Conservation (phyloP, 2,113 vertebrate genomes). For the Sorex fumeus region DNA sequence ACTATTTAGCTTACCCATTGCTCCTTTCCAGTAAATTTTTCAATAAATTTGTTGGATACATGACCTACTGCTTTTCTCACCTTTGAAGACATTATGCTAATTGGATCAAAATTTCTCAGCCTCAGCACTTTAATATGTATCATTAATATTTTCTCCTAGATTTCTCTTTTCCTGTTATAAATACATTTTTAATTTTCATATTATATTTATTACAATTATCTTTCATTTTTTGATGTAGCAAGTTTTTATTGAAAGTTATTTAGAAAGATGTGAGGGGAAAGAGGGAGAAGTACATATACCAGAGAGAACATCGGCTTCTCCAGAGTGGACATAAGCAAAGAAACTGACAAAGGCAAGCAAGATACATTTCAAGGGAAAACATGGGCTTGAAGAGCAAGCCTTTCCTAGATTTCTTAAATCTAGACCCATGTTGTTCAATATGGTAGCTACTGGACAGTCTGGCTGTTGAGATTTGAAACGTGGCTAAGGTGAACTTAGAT, state of each 20-base stretch:
- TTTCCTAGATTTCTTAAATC: constrained; percentile 7
- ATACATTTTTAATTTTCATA: no score
- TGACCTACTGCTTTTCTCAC: not conserved
- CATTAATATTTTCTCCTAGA: not conserved
- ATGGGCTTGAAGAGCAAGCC: no score
- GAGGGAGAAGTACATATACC: no score
- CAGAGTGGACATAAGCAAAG: no score
- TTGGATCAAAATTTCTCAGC: constrained; percentile 54
- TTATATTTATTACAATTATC: no score
- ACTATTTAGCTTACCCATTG: not conserved
- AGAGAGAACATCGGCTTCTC: no score
- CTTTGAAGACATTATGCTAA: not conserved
- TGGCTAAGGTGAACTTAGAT: constrained; percentile 57
- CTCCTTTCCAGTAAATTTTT: not conserved
- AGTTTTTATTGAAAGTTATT: no score
- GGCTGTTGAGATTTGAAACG: constrained; percentile 20
- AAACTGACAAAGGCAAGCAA: no score
- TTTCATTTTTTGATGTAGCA: no score
- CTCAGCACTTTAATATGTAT: constrained; percentile 55
- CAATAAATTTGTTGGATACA: not conserved
- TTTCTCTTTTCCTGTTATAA: no score
- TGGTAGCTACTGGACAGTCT: constrained; percentile 19
- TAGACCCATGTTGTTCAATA: constrained; percentile 65
- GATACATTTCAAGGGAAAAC: no score
- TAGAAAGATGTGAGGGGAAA: no score